phyloP scores from a whole-genome alignment of 2,888 invertebrate genomes.

The Glyphotaelius pellucidus region DNA sequence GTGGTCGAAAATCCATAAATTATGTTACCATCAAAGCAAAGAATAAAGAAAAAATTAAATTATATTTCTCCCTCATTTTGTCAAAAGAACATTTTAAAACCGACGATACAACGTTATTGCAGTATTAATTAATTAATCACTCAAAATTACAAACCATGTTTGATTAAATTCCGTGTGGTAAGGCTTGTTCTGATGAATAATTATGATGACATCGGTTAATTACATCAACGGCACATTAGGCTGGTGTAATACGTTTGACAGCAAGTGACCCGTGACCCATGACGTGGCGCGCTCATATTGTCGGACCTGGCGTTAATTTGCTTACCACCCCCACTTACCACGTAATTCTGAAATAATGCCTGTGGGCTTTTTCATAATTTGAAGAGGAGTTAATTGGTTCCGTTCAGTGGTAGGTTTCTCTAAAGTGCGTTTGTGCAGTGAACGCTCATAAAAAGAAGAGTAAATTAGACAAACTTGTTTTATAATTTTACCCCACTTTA shows the following conservation, averaged over 20 bases:
- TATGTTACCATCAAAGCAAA: too few relatives aligned
- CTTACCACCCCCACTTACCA: not conserved
- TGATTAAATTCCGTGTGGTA: not conserved
- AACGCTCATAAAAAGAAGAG: too few relatives aligned
- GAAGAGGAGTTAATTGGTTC: not conserved
- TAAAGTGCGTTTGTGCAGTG: too few relatives aligned
- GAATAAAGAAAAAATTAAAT: too few relatives aligned
- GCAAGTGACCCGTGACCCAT: not conserved
- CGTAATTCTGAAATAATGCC: not conserved
- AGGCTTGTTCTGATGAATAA: not conserved
- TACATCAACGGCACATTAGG: not conserved
- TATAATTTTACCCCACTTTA: too few relatives aligned
- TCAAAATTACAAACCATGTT: not conserved
- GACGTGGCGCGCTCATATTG: not conserved
- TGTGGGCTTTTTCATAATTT: not conserved
- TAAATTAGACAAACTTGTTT: too few relatives aligned
- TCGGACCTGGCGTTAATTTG: not conserved
- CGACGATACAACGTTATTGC: not conserved
- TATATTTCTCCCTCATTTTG: not conserved
- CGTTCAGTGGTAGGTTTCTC: not conserved
- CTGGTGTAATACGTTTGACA: not conserved
- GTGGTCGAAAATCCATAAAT: too few relatives aligned
- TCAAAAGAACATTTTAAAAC: not conserved
- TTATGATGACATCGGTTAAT: slow-evolving; percentile 2
- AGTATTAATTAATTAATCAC: not conserved